Evolutionary conservation across 1,140 invertebrate genomes (phyloP).

Genomic region (Pogonognathellus flavescens): DNA sequence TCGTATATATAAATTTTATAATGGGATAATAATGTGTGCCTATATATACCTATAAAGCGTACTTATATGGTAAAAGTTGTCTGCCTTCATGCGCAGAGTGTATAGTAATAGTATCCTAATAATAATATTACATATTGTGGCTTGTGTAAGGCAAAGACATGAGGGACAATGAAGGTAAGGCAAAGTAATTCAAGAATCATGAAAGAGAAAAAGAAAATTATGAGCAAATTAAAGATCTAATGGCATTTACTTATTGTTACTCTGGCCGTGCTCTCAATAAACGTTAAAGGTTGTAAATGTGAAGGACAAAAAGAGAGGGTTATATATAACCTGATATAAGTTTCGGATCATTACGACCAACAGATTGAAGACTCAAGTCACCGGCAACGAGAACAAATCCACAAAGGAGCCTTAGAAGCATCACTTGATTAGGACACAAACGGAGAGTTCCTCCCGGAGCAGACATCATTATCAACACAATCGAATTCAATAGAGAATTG

Average conservation of each 20-base stretch:
- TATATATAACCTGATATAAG: constrained; percentile 9
- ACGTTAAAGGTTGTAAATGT: neutral
- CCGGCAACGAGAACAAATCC: constrained; percentile 40
- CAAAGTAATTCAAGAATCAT: neutral
- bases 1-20: too few relatives aligned
- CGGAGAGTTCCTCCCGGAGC: constrained; percentile 15
- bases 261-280: neutral
- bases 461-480: constrained; percentile 47
- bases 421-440: constrained; percentile 48
- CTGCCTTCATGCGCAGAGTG: too few relatives aligned
- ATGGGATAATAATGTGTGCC: too few relatives aligned
- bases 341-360: constrained; percentile 44
- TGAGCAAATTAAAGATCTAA: constrained; percentile 19
- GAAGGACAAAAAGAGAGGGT: neutral
- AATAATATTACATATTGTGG: too few relatives aligned
- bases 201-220: constrained; percentile 7
- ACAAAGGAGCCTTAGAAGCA: constrained; percentile 46
- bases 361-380: constrained; percentile 38
- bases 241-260: neutral
- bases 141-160: too few relatives aligned
- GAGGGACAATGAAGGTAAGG: too few relatives aligned
- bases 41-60: too few relatives aligned
- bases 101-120: too few relatives aligned
- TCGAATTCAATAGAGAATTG: constrained; percentile 44
- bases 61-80: too few relatives aligned